A percentile compares a stretch with the other conserved stretches of the same genome.
These are phyloP conservation scores for Brachionichthys hirsutus DNA, from an alignment of 2,113 vertebrate species.

Conservation along the genomic window DNA sequence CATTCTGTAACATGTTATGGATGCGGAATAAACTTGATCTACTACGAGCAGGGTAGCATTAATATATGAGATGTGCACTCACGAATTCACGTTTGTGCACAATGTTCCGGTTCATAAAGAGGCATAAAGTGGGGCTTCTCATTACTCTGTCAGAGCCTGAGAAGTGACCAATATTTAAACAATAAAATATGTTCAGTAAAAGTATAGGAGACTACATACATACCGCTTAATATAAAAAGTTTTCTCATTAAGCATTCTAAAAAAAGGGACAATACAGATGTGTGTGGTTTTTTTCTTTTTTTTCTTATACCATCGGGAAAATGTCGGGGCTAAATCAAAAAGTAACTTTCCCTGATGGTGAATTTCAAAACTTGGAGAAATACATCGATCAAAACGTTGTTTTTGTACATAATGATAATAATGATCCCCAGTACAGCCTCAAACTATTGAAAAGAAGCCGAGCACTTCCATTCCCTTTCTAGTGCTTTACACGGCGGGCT, in stretches of 20 bases:
- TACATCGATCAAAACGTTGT: too few species aligned
- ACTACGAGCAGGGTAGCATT: slow-evolving; percentile 1
- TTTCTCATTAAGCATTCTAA: too few species aligned
- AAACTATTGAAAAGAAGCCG: background rate
- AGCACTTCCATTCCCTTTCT: slow-evolving; percentile 10
- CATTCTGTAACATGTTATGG: slow-evolving; percentile 69
- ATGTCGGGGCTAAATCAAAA: too few species aligned
- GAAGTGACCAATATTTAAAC: background rate
- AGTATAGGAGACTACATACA: too few species aligned
- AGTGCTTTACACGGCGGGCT: slow-evolving; percentile 40
- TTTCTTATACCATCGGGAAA: too few species aligned
- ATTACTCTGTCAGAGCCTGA: background rate
- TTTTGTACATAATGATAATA: too few species aligned
- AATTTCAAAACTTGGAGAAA: background rate
- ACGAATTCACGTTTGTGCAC: background rate
- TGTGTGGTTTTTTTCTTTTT: too few species aligned
- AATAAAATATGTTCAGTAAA: background rate
- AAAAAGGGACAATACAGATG: too few species aligned
- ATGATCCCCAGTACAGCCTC: too few species aligned
- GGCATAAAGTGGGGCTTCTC: background rate
- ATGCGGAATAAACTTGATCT: slow-evolving; percentile 39
- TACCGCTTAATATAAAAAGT: too few species aligned
- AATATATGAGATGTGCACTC: background rate
- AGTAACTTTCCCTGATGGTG: too few species aligned
- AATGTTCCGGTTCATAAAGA: background rate